Evolutionary conservation across 2,888 invertebrate genomes (phyloP).

Genomic region (Gymnocheta viridis): DNA sequence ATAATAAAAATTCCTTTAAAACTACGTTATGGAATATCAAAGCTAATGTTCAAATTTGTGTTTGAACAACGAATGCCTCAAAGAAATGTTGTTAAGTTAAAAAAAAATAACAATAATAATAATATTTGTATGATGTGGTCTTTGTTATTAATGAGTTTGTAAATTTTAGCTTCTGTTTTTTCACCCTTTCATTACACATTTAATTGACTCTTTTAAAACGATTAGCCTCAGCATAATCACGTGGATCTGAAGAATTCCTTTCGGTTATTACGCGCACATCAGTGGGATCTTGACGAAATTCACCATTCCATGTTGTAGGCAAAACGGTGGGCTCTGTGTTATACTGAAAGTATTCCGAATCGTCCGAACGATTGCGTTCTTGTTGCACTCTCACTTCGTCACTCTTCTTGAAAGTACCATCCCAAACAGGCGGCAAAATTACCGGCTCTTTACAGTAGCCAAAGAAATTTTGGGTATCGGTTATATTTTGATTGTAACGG

Average conservation of each 20-base stretch:
- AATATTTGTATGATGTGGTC: neutral
- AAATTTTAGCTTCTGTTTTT: neutral
- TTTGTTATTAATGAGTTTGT: neutral
- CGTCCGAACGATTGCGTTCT: conserved; percentile 80
- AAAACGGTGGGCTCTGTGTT: conserved; percentile 77
- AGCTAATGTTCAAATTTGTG: neutral
- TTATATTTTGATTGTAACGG: conserved; percentile 79
- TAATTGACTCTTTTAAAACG: conserved; percentile 76
- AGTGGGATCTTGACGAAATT: conserved; percentile 79
- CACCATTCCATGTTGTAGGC: conserved; percentile 80
- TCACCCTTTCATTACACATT: neutral
- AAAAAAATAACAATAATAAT: neutral
- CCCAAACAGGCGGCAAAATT: conserved; percentile 80
- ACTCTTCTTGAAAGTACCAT: conserved; percentile 80
- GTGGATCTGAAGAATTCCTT: conserved; percentile 80
- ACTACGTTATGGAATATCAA: conserved; percentile 11
- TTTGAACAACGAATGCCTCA: neutral
- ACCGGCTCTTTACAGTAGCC: conserved; percentile 78
- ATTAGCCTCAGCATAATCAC: conserved; percentile 80
- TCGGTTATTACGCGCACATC: conserved; percentile 80
- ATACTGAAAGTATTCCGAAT: conserved; percentile 78
- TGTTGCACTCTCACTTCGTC: conserved; percentile 76
- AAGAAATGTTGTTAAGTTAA: neutral
- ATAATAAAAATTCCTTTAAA: conserved; percentile 36
- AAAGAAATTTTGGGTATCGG: conserved; percentile 80